Evolutionary conservation across 2,113 vertebrate species (phyloP), one percentile per base, ranked within the genome.

Genomic region (Microcebus murinus): DNA sequence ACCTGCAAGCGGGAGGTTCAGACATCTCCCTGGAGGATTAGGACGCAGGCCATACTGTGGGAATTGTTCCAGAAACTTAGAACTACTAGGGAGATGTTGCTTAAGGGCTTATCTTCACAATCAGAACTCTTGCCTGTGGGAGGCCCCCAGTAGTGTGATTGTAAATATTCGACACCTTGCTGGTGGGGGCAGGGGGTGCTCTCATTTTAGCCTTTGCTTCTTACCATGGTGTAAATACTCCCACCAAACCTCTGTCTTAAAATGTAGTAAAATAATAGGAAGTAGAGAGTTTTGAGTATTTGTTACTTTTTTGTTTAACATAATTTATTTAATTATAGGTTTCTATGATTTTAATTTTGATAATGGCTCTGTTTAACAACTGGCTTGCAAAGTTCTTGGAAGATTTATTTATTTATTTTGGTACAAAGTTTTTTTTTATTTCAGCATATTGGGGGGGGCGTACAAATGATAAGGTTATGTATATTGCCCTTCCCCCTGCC

Each of bases 221-320:
- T 65, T 71, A 82, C 68, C 18, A 14, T 25, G 13, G 15, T 57
- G 31, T 71, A 71, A 67, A 34, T 84, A 52, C 52, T 34, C 31
- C 29, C 15, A 68, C 55, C 42, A 59, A 25, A 10, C 21, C 36
- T 52, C 34, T 77, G 31, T 23, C 45, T 50, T 14, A 50, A 63
- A 36, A 93, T 74, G 15, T 57, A 79, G 77, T 63, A 23, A 93
- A 52, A 83, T 80, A 95, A 82, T 91, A 94, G 55, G 17, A 67
- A 87, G 50, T 79, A 11, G 48, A 79, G 21, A 8, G 6, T 86
- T 71, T 55, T 65, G 68, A 50, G 45, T 42, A 80, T 82, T 88
- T 94, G 73, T 68, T 90, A 55, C 12, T 90, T 87, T 94, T 31
- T 29, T 95, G 21, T 52, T 91, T 85, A 80, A 71, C 65, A 65